A percentile compares a stretch with the other conserved stretches of the same genome.
phyloP scores from a whole-genome alignment of 2,797 vertebrate species.

The Trematomus bernacchii region DNA sequence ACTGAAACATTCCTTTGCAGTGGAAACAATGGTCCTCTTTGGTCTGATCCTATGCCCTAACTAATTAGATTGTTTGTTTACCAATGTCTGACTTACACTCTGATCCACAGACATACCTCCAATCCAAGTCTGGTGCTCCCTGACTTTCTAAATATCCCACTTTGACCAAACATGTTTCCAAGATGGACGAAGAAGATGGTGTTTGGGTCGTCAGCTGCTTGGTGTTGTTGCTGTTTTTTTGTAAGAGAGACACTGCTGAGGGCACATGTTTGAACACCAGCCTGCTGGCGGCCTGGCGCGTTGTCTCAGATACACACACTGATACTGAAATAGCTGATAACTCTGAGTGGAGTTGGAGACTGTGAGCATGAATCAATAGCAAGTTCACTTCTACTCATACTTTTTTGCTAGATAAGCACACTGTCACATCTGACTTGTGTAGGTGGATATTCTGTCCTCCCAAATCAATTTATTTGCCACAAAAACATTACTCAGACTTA shows the following conservation, averaged over 20 bases:
- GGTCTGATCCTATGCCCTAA: constrained; percentile 10
- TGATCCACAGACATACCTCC: constrained; percentile 21
- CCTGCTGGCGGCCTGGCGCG: constrained; percentile 21
- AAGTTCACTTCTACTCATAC: constrained; percentile 39
- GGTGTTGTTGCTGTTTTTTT: constrained; percentile 62
- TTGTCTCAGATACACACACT: neutral
- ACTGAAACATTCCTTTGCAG: constrained; percentile 8
- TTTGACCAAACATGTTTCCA: constrained; percentile 33
- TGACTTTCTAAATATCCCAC: constrained; percentile 44
- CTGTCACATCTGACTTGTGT: too few relatives aligned
- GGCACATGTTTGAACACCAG: constrained; percentile 57
- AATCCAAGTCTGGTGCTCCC: constrained; percentile 16
- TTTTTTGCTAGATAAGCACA: neutral
- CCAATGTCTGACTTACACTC: constrained; percentile 23
- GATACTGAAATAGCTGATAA: constrained; percentile 13
- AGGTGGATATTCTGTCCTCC: constrained; percentile 3
- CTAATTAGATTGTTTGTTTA: constrained; percentile 23
- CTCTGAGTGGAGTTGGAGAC: constrained; percentile 1
- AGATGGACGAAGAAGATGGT: constrained; percentile 44
- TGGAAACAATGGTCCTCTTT: constrained; percentile 23
- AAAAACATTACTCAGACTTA: constrained; percentile 15
- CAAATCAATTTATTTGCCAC: constrained; percentile 22
- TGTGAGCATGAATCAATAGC: constrained; percentile 11
- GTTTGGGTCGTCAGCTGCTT: constrained; percentile 71
- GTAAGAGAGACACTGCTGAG: constrained; percentile 55